Base-by-base conservation (phyloP, 2,797 vertebrate genomes). In the Amniataba percoides region DNA sequence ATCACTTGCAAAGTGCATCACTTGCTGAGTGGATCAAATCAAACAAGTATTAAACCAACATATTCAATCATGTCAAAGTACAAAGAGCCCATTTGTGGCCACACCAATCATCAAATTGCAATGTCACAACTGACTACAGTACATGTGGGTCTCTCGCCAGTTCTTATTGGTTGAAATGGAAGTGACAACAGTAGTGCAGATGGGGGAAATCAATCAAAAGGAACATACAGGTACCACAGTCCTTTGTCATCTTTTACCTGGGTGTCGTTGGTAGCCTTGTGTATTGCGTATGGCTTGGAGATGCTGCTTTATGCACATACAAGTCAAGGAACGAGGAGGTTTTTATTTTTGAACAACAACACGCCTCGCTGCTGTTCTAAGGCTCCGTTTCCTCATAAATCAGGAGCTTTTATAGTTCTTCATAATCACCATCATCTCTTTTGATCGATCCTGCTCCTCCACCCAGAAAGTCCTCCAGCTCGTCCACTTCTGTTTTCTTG, bases 391-490 rank as follows among this genome's bases (percentile, higher is more conserved):
- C 56, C 61, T 46, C 12, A 58, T 2, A 12, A 43, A 67, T 61
- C 16, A 3, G 45, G 25, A 59, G 19, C n/a, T 66, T 74, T 95
- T 97, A 99, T 71, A 99, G 97, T 85, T 97, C 98, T 91, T 99
- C 98, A 0, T 99, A 99, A 88, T 98, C 98, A 0, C 96, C 97
- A 0, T 96, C 97, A 0, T 97, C 96, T 34, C 70, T 93, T 93
- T 94, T 93, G 74, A 93, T 43, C 2, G 75, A 1, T 0, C 19
- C 94, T 0, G 87, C 89, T 51, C 94, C 95, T 9, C 97, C 97
- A 0, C 96, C 97, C 81, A 99, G 92, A 82, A 99, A 99, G 84
- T 97, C 97, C 90, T 99, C 98, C 88, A 99, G 92, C 92, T 98
- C 97, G 3, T 97, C 97, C 18, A 96, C 91, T 0, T 93, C 95